Evolutionary conservation across 1,140 invertebrate genomes (phyloP).

Genomic region (Drosophila virilis): DNA sequence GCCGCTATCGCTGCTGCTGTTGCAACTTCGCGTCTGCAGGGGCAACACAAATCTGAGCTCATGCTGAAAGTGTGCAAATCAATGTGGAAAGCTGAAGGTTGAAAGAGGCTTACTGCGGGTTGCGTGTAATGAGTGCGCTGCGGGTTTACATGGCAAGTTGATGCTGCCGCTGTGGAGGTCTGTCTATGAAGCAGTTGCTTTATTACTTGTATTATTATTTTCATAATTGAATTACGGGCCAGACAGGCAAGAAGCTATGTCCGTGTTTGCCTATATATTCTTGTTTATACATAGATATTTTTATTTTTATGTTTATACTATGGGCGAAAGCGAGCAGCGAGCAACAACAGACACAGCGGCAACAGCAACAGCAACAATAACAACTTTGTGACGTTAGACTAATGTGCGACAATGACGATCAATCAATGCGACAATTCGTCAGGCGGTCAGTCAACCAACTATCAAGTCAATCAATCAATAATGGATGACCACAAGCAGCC

Average conservation of each 20-base stretch:
- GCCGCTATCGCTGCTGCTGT: neutral
- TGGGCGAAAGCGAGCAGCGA: neutral
- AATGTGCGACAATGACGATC: slow-evolving; percentile 51
- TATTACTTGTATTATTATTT: neutral
- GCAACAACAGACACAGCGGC: neutral
- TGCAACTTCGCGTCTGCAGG: slow-evolving; percentile 23
- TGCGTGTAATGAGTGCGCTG: slow-evolving; percentile 9
- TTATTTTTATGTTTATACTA: neutral
- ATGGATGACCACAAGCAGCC: slow-evolving; percentile 23
- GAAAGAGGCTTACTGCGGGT: slow-evolving; percentile 7
- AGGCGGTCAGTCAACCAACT: slow-evolving; percentile 56
- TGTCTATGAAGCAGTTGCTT: neutral
- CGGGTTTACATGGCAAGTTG: neutral
- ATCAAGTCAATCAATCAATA: slow-evolving; percentile 67
- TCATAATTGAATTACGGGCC: slow-evolving; percentile 11
- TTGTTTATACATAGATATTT: neutral
- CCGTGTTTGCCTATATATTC: neutral
- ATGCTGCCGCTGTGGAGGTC: too few relatives aligned
- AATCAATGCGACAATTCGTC: slow-evolving; percentile 71
- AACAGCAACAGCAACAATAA: neutral
- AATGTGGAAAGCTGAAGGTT: slow-evolving; percentile 24
- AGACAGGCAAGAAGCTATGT: neutral
- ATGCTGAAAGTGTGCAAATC: slow-evolving; percentile 48
- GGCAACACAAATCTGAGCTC: slow-evolving; percentile 14
- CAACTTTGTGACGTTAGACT: slow-evolving; percentile 19